Evolutionary conservation across 2,113 vertebrate genomes (phyloP).

Genomic region (Alexandromys fortis): DNA sequence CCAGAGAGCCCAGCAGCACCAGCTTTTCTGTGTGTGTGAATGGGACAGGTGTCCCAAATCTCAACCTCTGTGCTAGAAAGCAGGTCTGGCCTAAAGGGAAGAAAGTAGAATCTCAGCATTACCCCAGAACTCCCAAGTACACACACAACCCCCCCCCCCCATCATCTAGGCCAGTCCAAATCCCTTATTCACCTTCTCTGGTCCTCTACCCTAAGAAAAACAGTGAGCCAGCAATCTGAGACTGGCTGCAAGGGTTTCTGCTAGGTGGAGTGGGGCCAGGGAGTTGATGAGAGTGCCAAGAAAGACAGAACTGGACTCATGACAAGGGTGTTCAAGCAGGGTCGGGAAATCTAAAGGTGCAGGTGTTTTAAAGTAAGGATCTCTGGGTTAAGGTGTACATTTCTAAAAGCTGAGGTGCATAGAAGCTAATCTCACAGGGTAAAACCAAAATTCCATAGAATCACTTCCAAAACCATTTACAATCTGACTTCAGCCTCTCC

Average conservation of each 20-base stretch:
- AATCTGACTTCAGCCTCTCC: not conserved
- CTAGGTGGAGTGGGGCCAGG: not conserved
- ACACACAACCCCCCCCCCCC: not conserved
- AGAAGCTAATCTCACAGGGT: not conserved
- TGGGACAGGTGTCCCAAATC: not conserved
- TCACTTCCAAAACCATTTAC: slow-evolving; percentile 20
- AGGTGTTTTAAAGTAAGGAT: not conserved
- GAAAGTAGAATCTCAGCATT: not conserved
- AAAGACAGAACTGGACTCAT: not conserved
- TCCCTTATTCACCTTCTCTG: not conserved
- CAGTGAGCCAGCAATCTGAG: not conserved
- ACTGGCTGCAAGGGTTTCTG: not conserved
- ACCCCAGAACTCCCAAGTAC: not conserved
- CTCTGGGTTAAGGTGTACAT: not conserved
- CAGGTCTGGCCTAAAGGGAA: not conserved
- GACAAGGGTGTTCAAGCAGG: not conserved
- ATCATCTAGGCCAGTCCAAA: not conserved
- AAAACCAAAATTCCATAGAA: slow-evolving; percentile 31
- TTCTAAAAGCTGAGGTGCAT: slow-evolving; percentile 27
- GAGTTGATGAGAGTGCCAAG: not conserved
- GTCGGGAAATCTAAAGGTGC: not conserved
- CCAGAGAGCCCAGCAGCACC: not conserved
- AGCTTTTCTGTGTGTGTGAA: not conserved
- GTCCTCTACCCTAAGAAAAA: not conserved
- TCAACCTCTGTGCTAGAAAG: not conserved